Conservation (phyloP, 2,888 invertebrate genomes). For the Stenchaetothrips biformis region DNA sequence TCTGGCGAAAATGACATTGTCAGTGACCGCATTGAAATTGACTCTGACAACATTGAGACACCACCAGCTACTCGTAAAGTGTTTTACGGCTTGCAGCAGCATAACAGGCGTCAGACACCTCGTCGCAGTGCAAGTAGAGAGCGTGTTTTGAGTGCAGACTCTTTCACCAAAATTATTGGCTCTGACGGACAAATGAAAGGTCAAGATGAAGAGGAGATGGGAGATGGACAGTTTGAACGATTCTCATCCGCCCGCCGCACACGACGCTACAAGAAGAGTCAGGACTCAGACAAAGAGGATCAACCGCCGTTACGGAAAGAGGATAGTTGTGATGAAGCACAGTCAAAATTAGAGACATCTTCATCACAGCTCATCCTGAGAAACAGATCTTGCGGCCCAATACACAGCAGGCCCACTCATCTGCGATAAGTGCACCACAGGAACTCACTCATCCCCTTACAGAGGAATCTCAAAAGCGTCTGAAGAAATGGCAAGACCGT, state of each 20-base stretch:
- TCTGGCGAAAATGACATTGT: constrained; percentile 41
- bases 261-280: constrained; percentile 64
- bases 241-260: constrained; percentile 77
- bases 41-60: constrained; percentile 86
- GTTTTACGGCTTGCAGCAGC: constrained; percentile 27
- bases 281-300: constrained; percentile 42
- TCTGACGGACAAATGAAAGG: not conserved
- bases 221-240: constrained; percentile 78
- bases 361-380: constrained; percentile 48
- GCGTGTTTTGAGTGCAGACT: constrained; percentile 17
- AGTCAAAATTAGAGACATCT: constrained; percentile 37
- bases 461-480: constrained; percentile 56
- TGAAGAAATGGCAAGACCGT: constrained; percentile 67
- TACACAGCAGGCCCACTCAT: constrained; percentile 53
- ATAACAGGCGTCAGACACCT: not conserved
- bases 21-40: constrained; percentile 72
- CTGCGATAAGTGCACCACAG: constrained; percentile 46
- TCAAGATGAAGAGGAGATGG: constrained; percentile 54
- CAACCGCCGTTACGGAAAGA: constrained; percentile 31
- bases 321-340: constrained; percentile 33
- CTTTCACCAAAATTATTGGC: constrained; percentile 24
- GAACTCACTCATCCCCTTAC: constrained; percentile 37
- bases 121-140: constrained; percentile 15
- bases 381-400: constrained; percentile 53
- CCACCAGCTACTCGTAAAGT: constrained; percentile 68